These are phyloP conservation scores for Pentalonia nigronervosa DNA, from an alignment of 1,140 invertebrate genomes.

Conservation along the genomic window DNA sequence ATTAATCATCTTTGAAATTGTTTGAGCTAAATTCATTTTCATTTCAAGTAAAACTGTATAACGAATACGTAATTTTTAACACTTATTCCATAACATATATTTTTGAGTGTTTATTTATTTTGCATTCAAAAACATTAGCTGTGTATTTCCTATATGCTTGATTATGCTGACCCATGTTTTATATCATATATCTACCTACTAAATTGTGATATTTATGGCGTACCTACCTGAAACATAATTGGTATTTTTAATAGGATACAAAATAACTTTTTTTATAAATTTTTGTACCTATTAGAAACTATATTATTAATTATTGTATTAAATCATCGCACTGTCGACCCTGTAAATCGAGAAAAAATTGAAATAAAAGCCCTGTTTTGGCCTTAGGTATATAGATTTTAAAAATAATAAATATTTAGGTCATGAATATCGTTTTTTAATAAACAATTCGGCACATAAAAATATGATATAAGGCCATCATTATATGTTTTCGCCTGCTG, in stretches of 20 bases:
- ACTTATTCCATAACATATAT: not conserved
- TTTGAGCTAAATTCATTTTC: not conserved
- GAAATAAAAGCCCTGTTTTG: not conserved
- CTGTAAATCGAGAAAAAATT: not conserved
- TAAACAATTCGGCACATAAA: not conserved
- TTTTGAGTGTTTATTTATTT: not conserved
- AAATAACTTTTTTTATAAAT: no score
- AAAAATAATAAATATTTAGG: conserved; percentile 19
- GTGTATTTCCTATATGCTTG: not conserved
- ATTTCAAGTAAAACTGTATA: not conserved
- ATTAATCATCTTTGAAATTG: not conserved
- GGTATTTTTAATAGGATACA: no score
- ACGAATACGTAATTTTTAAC: not conserved
- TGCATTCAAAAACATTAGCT: not conserved
- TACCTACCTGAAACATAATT: no score
- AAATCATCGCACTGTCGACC: not conserved
- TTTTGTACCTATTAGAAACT: not conserved
- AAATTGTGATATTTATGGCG: no score
- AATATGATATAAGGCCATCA: not conserved
- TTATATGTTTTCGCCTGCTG: not conserved
- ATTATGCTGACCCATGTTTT: not conserved
- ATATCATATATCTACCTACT: not conserved
- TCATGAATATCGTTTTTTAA: not conserved
- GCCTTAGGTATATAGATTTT: not conserved
- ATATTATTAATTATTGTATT: not conserved